A percentile compares a stretch with the other conserved stretches of the same genome.
phyloP scores from a whole-genome alignment of 2,888 invertebrate species.

The Tetranychus piercei region DNA sequence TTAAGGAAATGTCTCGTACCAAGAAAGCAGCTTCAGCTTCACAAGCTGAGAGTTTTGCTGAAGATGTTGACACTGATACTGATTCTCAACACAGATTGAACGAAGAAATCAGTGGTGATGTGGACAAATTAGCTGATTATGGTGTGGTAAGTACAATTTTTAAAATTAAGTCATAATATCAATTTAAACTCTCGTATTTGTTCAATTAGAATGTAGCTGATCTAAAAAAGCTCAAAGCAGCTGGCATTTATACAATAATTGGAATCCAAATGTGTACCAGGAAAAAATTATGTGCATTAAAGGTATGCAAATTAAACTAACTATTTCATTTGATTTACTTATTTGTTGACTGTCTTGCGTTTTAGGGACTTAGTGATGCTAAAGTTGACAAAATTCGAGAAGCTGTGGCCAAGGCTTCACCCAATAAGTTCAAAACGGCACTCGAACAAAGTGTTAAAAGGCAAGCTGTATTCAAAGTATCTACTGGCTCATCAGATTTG shows the following conservation, averaged over 20 bases:
- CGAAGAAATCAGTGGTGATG: conserved; percentile 35
- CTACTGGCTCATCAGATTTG: conserved; percentile 42
- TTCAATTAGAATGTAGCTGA: conserved; percentile 33
- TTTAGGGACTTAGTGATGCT: conserved; percentile 48
- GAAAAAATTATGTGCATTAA: conserved; percentile 50
- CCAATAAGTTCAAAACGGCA: conserved; percentile 51
- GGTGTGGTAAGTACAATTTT: conserved; percentile 25
- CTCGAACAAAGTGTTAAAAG: conserved; percentile 52
- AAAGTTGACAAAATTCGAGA: conserved; percentile 64
- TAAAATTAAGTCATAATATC: background rate
- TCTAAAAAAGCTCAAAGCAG: conserved; percentile 53
- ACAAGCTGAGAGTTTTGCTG: conserved; percentile 37
- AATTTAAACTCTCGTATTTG: background rate
- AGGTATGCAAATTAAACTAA: conserved; percentile 29
- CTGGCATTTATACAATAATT: conserved; percentile 60
- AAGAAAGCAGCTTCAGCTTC: background rate
- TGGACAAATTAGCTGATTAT: conserved; percentile 4
- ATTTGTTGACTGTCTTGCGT: background rate
- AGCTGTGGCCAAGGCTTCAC: conserved; percentile 46
- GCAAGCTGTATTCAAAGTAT: conserved; percentile 50
- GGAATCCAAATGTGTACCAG: conserved; percentile 60
- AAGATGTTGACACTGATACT: background rate
- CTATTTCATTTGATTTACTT: background rate
- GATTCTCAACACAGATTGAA: conserved; percentile 29
- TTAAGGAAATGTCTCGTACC: background rate